Base-by-base conservation (phyloP, 1,140 invertebrate species). In the Metopolophium dirhodum region DNA sequence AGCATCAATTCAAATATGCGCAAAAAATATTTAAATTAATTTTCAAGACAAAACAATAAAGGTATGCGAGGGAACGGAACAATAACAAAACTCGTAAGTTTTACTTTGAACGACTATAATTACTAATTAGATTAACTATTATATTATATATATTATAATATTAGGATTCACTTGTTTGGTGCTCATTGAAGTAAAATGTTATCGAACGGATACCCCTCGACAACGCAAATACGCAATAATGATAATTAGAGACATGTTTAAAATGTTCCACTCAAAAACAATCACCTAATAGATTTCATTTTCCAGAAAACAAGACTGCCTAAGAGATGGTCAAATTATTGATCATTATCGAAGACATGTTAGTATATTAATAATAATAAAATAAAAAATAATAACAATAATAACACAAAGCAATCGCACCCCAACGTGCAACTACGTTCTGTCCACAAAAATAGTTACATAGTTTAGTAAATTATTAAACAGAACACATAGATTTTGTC, bases 41-140 rank as follows among this genome's bases (percentile, higher is more conserved):
- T 18, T 90, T 30, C 30, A n/a, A 11, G 11, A 35, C n/a, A 77
- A 77, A 77, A 90, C 22, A 37, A 14, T 37, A 37, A 14, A 57
- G 1, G 7, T 57, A 57, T 9, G 8, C 0, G 18, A 85, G 0
- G 20, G 23, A 9, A 9, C 54, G 6, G 30, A 90, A 45, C 26
- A 61, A 90, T 68, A 90, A 68, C 41, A 45, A 90, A 45, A 47
- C 26, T 0, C 37, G n/a, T n/a, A 90, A 45, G 30, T 90, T 68
- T 90, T 90, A 26, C n/a, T 90, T 90, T 68, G 23, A 68, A 11
- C 30, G 18, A 90, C 57, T 37, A 22, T 57, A 68, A 90, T 68
- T 90, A 47, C 22, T 89, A 68, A 90, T 68, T 90, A 68, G 89
- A 90, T 90, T 90, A 90, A 61, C 14, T 23, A 7, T 47, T 61